A percentile compares a stretch with the other conserved stretches of the same genome.
These are phyloP conservation scores for Sinocyclocheilus maitianheensis DNA, from an alignment of 2,113 vertebrate genomes.

Conservation along the genomic window DNA sequence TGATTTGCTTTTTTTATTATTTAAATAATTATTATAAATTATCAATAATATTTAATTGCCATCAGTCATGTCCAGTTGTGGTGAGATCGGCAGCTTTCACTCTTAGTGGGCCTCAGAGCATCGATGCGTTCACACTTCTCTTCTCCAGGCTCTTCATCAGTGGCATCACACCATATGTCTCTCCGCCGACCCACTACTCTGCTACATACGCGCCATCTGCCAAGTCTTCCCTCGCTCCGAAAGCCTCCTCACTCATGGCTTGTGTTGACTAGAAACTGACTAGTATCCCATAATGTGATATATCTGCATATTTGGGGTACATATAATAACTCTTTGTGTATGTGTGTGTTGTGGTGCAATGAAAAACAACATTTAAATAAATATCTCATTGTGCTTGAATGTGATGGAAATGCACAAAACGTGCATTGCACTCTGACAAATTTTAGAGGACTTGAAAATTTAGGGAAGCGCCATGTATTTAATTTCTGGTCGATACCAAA, in stretches of 20 bases:
- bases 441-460: no score
- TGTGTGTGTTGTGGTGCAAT: not conserved
- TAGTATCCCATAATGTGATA: not conserved
- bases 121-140: conserved; percentile 55
- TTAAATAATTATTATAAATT: not conserved
- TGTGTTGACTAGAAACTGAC: not conserved
- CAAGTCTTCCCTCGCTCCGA: conserved; percentile 37
- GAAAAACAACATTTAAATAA: no score
- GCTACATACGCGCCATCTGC: conserved; percentile 67
- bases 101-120: conserved; percentile 39
- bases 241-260: not conserved
- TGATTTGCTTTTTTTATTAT: not conserved
- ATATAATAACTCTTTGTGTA: not conserved
- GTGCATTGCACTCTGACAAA: not conserved
- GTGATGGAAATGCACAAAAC: no score
- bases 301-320: not conserved
- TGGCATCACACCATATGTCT: conserved; percentile 69
- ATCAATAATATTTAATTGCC: not conserved
- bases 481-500: no score
- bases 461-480: not conserved
- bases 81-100: not conserved
- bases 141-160: conserved; percentile 60
- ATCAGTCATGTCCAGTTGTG: conserved; percentile 11
- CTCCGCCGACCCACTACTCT: conserved; percentile 56
- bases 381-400: no score